Percentiles rank a stretch among this genome's conserved stretches.
These are phyloP conservation scores for Sebastiscus tertius DNA, from an alignment of 2,797 vertebrate genomes.

Conservation along the genomic window DNA sequence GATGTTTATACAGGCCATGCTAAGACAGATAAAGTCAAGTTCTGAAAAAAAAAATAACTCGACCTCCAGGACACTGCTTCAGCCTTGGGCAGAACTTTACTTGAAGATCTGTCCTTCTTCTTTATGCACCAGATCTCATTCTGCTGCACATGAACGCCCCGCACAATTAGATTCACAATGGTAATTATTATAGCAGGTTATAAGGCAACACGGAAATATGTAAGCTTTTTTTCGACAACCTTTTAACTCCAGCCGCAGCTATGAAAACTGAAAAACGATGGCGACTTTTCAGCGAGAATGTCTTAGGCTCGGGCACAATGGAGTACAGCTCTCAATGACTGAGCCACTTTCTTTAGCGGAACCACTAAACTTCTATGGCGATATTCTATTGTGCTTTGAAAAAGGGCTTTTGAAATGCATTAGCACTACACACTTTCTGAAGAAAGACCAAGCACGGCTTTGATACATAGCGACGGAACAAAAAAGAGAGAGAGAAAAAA, in stretches of 20 bases:
- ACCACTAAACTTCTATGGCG: constrained; percentile 80
- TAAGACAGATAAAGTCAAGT: constrained; percentile 11
- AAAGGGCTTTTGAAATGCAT: constrained; percentile 84
- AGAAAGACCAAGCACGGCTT: constrained; percentile 84
- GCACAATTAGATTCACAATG: constrained; percentile 57
- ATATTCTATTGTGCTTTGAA: constrained; percentile 82
- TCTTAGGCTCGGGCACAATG: constrained; percentile 64
- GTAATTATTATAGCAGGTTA: constrained; percentile 65
- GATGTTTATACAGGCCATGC: constrained; percentile 14
- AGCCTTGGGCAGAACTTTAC: constrained; percentile 13
- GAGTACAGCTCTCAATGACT: constrained; percentile 68
- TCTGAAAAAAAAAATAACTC: not conserved
- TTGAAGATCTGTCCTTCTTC: constrained; percentile 22
- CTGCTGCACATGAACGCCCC: not conserved
- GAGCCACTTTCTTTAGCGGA: constrained; percentile 78
- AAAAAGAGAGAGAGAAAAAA: constrained; percentile 43
- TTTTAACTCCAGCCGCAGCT: constrained; percentile 61
- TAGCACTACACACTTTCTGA: constrained; percentile 80
- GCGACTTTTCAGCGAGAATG: constrained; percentile 58
- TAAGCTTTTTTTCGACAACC: constrained; percentile 64
- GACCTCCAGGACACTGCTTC: constrained; percentile 8
- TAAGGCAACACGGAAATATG: constrained; percentile 43
- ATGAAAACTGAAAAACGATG: constrained; percentile 63
- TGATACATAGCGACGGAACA: constrained; percentile 74
- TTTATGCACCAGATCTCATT: constrained; percentile 20